phyloP scores from a whole-genome alignment of 1,140 invertebrate genomes.

The Drosophila novamexicana region DNA sequence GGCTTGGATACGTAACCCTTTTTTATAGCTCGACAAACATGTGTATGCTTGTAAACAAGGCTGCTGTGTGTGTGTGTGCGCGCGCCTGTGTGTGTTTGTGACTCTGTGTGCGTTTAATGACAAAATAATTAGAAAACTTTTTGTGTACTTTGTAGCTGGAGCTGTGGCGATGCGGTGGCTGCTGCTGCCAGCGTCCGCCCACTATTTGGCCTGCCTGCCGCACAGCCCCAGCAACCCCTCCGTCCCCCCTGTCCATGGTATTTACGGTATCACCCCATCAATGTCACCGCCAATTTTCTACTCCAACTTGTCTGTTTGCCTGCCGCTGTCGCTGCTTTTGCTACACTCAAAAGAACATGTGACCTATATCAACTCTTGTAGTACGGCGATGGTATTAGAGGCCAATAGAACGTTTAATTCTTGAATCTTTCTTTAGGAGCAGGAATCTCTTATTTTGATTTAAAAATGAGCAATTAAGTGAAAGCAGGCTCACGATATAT shows the following conservation, averaged over 20 bases:
- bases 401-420: no score
- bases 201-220: slow-evolving; percentile 18
- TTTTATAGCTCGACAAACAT: slow-evolving; percentile 80
- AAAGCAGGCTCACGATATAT: no score
- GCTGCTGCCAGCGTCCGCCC: slow-evolving; percentile 29
- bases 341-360: neutral
- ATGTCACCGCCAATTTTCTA: slow-evolving; percentile 80
- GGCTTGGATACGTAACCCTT: slow-evolving; percentile 77
- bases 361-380: no score
- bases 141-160: slow-evolving; percentile 78
- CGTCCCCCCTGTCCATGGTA: neutral
- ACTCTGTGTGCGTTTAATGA: slow-evolving; percentile 78
- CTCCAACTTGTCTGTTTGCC: slow-evolving; percentile 40
- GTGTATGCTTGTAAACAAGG: slow-evolving; percentile 78
- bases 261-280: slow-evolving; percentile 50
- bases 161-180: slow-evolving; percentile 48
- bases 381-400: no score
- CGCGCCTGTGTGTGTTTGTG: slow-evolving; percentile 26
- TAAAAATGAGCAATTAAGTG: no score
- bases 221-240: neutral
- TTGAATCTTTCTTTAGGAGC: no score
- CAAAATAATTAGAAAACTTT: slow-evolving; percentile 83
- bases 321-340: neutral
- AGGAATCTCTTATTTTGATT: no score
- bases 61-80: slow-evolving; percentile 29